A percentile compares a stretch with the other conserved stretches of the same genome.
Evolutionary conservation across 2,888 invertebrate genomes (phyloP).

Genomic region (Netelia fuscicornis): DNA sequence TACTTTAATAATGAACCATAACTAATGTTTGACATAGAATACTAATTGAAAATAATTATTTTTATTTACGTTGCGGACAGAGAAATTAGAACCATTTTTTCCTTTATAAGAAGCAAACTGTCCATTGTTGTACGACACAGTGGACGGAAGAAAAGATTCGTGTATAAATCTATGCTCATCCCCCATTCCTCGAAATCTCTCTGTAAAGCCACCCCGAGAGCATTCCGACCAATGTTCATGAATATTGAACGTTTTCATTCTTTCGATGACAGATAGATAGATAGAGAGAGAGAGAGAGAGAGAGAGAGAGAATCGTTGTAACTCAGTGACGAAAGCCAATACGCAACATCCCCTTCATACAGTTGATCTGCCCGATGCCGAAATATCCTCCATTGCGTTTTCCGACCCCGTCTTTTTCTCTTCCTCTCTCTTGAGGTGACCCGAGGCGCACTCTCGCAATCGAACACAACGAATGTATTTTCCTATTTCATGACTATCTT

Average conservation of each 20-base stretch:
- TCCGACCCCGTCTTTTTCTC: background rate
- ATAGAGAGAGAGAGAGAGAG: constrained; percentile 24
- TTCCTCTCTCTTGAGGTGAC: constrained; percentile 37
- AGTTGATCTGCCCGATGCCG: background rate
- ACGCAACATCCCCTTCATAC: constrained; percentile 32
- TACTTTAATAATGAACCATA: too few species aligned
- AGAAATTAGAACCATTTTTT: too few species aligned
- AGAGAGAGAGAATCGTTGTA: constrained; percentile 44
- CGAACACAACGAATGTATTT: constrained; percentile 47
- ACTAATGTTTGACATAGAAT: too few species aligned
- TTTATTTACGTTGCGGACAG: too few species aligned
- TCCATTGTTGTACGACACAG: constrained; percentile 18
- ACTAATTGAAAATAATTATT: too few species aligned
- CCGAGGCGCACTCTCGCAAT: constrained; percentile 22
- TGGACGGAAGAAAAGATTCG: constrained; percentile 78
- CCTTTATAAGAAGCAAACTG: background rate
- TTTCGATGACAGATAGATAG: constrained; percentile 30
- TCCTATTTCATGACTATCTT: constrained; percentile 81
- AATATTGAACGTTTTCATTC: constrained; percentile 84
- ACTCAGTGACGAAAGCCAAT: constrained; percentile 43
- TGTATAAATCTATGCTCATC: constrained; percentile 81
- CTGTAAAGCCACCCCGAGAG: constrained; percentile 53
- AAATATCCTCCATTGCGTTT: constrained; percentile 19
- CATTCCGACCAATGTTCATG: constrained; percentile 75
- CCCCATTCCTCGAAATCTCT: constrained; percentile 58